Evolutionary conservation across 2,113 vertebrate species (phyloP).

Genomic region (Lophochroa leadbeateri): DNA sequence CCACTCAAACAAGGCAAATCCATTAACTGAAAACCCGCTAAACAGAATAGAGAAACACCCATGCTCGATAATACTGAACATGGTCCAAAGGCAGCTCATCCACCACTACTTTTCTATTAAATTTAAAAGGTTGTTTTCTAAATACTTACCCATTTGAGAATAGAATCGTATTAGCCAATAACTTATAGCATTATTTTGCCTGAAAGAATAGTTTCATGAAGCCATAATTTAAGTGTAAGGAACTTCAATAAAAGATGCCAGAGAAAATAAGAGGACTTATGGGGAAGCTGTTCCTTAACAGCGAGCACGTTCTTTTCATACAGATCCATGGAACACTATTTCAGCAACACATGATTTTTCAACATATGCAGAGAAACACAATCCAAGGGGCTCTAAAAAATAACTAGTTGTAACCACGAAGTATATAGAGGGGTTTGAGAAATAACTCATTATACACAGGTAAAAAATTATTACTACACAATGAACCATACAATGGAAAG

Average conservation of each 20-base stretch:
- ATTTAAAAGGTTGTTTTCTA: slow-evolving; percentile 50
- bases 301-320: neutral
- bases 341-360: neutral
- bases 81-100: slow-evolving; percentile 17
- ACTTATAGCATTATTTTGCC: slow-evolving; percentile 32
- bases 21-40: neutral
- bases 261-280: slow-evolving; percentile 34
- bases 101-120: slow-evolving; percentile 4
- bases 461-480: neutral
- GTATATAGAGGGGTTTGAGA: neutral
- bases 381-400: neutral
- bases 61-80: neutral
- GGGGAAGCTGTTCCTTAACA: slow-evolving; percentile 1
- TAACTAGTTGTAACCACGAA: neutral
- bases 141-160: slow-evolving; percentile 31
- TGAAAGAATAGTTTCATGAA: slow-evolving; percentile 41
- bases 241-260: slow-evolving; percentile 53
- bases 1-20: neutral
- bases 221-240: slow-evolving; percentile 26
- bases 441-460: neutral
- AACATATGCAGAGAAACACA: neutral
- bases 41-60: neutral
- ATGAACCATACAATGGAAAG: neutral
- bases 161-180: slow-evolving; percentile 36
- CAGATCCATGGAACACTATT: neutral